phyloP scores from a whole-genome alignment of 1,140 invertebrate genomes.

The Octopus sinensis region DNA sequence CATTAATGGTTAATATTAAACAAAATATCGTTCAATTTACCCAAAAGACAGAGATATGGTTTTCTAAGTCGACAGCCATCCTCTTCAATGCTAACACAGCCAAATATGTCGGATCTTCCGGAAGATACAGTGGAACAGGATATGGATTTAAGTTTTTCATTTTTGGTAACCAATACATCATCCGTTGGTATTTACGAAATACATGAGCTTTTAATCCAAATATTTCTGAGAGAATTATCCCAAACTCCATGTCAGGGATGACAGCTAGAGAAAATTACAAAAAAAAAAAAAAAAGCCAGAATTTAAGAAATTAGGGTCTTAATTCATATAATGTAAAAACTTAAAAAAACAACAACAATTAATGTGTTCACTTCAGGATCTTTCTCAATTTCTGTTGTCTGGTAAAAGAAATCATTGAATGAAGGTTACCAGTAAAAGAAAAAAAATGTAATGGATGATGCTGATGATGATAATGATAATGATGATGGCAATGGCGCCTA shows the following conservation, averaged over 20 bases:
- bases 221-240: conserved; percentile 74
- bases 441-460: no score
- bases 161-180: conserved; percentile 99
- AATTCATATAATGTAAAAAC: no score
- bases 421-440: no score
- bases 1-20: no score
- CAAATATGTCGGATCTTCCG: conserved; percentile 69
- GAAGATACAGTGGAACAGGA: conserved; percentile 68
- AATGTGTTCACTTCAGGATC: conserved; percentile 80
- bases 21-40: conserved; percentile 48
- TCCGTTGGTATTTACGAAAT: conserved; percentile 79
- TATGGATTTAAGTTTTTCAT: conserved; percentile 89
- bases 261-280: conserved; percentile 65
- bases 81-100: conserved; percentile 80
- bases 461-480: no score
- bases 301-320: no score
- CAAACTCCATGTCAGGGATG: conserved; percentile 85
- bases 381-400: conserved; percentile 29
- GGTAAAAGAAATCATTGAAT: conserved; percentile 10
- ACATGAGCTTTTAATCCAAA: conserved; percentile 80
- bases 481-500: no score
- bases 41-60: conserved; percentile 69
- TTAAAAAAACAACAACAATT: conserved; percentile 62
- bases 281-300: no score
- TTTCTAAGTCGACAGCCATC: conserved; percentile 82